Percentiles rank a stretch among this genome's conserved stretches.
Evolutionary conservation across 2,888 invertebrate species (phyloP).

Genomic region (Minunthozetes semirufus): DNA sequence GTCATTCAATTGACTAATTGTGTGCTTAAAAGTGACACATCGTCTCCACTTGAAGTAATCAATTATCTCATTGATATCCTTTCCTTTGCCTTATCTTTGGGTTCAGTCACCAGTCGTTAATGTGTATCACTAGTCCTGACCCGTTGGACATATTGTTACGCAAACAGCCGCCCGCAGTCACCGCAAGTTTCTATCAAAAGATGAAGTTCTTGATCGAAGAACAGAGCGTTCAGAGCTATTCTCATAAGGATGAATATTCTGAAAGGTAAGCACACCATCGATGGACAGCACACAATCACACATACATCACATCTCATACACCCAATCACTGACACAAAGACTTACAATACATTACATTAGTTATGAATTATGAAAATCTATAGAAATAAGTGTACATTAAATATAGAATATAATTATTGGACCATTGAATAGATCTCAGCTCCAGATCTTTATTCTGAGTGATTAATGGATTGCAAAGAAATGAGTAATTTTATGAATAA

Average conservation of each 20-base stretch:
- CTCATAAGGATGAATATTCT: slow-evolving; percentile 89
- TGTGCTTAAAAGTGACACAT: not conserved
- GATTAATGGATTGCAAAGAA: not conserved
- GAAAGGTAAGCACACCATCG: slow-evolving; percentile 73
- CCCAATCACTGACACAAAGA: too few relatives aligned
- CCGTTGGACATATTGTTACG: slow-evolving; percentile 90
- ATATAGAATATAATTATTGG: not conserved
- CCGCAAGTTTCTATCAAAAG: slow-evolving; percentile 94
- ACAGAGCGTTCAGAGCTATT: slow-evolving; percentile 95
- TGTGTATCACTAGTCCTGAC: slow-evolving; percentile 89
- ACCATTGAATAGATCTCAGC: not conserved
- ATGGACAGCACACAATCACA: not conserved
- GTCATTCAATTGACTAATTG: not conserved
- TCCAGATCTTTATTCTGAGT: not conserved
- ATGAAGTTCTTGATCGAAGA: slow-evolving; percentile 98
- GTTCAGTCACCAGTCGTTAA: slow-evolving; percentile 52
- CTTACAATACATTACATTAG: too few relatives aligned
- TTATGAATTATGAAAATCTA: not conserved
- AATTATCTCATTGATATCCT: not conserved
- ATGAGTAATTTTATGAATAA: not conserved
- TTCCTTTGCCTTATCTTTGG: not conserved
- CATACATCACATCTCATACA: not conserved
- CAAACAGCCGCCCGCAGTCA: slow-evolving; percentile 92
- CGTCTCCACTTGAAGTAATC: not conserved
- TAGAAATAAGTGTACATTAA: not conserved